Evolutionary conservation across 2,888 invertebrate genomes (phyloP), one percentile per base, ranked within the genome.

Genomic region (Drosophila nigricruria): DNA sequence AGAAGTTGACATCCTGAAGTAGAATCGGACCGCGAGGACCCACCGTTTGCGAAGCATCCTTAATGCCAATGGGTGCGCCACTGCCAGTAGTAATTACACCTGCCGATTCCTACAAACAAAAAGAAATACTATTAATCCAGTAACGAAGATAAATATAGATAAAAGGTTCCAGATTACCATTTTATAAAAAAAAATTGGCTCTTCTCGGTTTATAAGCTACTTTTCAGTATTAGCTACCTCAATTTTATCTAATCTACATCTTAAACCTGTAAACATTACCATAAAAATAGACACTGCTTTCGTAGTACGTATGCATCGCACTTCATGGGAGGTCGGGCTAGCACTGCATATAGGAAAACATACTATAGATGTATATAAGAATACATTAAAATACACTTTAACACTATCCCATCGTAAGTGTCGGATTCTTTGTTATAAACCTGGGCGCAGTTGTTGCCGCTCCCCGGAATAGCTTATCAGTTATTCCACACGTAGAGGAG

Each of bases 1-100:
- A 89, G 86, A 96, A 96, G 78, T 96, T 95, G 60, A 95, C 95
- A 94, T 99, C 99, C 93, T 98, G 97, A 34, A 98, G 92, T 1
- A 99, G 94, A 50, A 96, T 93, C 0, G 98, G 99, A 27, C 99
- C 98, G 70, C 96, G 94, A 20, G 96, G 96, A 1, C 99, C 99
- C 25, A 96, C 96, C 5, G 98, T 97, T 91, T 97, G 94, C 53
- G 95, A 94, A 45, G 96, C 96, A 83, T 92, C 92, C 61, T 90
- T 88, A 18, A 87, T 82, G 18, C 91, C 96, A 77, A 98, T 94
- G 0, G 98, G 98, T 49, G 95, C 94, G 70, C 99, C 99, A 93
- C 94, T 94, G 74, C 96, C 96, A 0, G 97, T 97, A 5, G 97
- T 96, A 74, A 97, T 94, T 42, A 94, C 93, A 12, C 94, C 94